These are phyloP conservation scores for Alligator sinensis DNA, from an alignment of 2,113 vertebrate genomes.

Conservation along the genomic window DNA sequence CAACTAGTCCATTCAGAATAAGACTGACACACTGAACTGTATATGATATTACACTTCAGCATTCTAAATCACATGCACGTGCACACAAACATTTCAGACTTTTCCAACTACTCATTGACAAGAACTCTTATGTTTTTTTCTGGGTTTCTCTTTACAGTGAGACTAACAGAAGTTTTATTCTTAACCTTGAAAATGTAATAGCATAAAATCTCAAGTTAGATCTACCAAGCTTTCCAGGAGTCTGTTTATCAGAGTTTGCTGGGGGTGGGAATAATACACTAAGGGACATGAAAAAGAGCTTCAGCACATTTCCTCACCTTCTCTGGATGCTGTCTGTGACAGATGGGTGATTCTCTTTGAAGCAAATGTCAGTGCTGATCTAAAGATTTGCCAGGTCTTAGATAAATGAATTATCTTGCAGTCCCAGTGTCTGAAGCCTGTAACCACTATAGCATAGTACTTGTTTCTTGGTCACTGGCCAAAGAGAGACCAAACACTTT, in stretches of 20 bases:
- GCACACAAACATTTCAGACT: too few species aligned
- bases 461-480: neutral
- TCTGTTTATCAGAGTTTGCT: neutral
- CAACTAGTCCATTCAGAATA: neutral
- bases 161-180: neutral
- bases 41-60: neutral
- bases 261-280: neutral
- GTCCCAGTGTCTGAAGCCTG: neutral
- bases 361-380: neutral
- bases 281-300: neutral
- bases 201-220: neutral
- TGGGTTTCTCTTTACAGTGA: neutral
- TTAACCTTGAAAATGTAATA: neutral
- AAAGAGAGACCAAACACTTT: neutral
- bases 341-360: neutral
- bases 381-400: neutral
- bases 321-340: neutral
- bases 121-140: neutral
- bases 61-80: neutral
- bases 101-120: neutral
- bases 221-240: neutral
- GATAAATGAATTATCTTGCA: neutral
- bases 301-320: neutral
- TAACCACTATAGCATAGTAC: neutral
- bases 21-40: neutral